phyloP scores from a whole-genome alignment of 2,888 invertebrate species.

The Pheosia tremula region DNA sequence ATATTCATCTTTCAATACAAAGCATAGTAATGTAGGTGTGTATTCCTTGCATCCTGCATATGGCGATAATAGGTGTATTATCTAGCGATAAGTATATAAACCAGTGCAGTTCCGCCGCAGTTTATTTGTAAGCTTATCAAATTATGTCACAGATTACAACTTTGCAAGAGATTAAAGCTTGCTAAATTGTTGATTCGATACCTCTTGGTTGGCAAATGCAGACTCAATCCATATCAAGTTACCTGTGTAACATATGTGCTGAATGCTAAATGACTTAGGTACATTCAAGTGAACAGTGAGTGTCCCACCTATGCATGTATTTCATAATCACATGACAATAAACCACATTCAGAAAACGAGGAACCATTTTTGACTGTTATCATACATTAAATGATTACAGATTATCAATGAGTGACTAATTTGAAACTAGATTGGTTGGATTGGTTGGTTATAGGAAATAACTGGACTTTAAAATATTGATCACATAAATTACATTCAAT shows the following conservation, averaged over 20 bases:
- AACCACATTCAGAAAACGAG: not conserved
- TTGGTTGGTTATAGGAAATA: not conserved
- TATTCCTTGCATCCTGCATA: too few relatives aligned
- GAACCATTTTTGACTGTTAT: not conserved
- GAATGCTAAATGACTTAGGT: not conserved
- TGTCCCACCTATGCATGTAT: not conserved
- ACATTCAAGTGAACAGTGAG: not conserved
- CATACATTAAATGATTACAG: not conserved
- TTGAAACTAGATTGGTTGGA: not conserved
- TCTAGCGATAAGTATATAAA: not conserved
- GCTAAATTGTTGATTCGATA: too few relatives aligned
- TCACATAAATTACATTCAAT: not conserved
- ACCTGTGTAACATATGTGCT: too few relatives aligned
- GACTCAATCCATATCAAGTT: not conserved
- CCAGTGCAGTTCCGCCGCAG: not conserved
- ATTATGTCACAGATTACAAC: not conserved
- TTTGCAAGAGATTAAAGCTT: not conserved
- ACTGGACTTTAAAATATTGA: not conserved
- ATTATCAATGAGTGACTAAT: conserved; percentile 1
- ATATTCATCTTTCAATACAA: too few relatives aligned
- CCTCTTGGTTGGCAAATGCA: too few relatives aligned
- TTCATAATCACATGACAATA: not conserved
- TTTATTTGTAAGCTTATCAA: not conserved
- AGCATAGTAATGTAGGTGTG: too few relatives aligned
- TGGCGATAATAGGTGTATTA: not conserved